Conservation (phyloP, 2,797 vertebrate species). For the Iguana delicatissima region DNA sequence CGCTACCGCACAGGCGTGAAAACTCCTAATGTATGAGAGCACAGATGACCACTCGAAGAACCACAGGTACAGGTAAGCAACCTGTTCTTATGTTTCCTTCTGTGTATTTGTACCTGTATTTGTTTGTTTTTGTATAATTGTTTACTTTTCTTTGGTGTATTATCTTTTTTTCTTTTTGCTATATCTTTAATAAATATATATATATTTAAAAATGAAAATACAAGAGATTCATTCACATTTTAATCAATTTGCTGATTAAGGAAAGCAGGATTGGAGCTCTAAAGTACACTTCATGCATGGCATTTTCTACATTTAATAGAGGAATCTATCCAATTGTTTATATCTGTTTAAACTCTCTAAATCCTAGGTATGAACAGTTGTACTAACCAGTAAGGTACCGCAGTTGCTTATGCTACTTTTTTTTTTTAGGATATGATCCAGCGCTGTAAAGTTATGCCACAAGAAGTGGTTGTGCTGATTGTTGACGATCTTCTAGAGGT, state of each 20-base stretch:
- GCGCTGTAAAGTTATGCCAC: constrained; percentile 61
- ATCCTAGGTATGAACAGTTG: not conserved
- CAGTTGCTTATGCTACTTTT: constrained; percentile 27
- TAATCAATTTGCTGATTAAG: not conserved
- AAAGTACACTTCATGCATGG: not conserved
- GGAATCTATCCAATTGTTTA: not conserved
- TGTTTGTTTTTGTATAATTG: no score
- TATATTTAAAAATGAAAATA: not conserved
- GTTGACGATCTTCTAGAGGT: constrained; percentile 77
- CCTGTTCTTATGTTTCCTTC: no score
- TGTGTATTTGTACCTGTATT: no score
- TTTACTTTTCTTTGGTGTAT: no score
- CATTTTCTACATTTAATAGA: not conserved
- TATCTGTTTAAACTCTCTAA: not conserved
- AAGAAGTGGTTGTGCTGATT: constrained; percentile 74
- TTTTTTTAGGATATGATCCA: constrained; percentile 77
- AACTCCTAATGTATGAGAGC: no score
- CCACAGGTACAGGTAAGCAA: no score
- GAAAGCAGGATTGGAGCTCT: not conserved
- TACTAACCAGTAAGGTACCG: not conserved
- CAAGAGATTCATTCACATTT: not conserved
- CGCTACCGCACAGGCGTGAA: no score
- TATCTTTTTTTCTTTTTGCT: no score
- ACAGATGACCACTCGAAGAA: no score
- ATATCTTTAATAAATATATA: no score